phyloP scores from a whole-genome alignment of 2,113 vertebrate genomes.

The Zootoca vivipara region DNA sequence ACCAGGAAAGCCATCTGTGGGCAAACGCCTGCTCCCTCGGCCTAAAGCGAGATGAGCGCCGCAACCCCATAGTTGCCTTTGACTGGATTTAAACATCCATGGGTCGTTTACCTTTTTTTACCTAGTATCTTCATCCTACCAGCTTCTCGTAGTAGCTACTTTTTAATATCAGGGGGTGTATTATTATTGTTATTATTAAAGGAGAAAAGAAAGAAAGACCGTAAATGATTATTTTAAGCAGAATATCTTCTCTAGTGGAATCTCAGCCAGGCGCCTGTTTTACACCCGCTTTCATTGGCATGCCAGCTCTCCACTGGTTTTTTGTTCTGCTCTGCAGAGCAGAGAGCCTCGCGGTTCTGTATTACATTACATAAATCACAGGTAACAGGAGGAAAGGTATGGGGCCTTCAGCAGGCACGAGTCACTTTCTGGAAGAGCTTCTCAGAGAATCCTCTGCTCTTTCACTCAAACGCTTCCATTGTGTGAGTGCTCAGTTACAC shows the following conservation, averaged over 20 bases:
- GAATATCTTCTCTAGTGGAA: background rate
- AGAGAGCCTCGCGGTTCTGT: background rate
- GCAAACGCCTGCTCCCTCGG: no score
- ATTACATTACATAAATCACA: background rate
- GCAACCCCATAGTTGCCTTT: no score
- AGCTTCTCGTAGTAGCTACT: background rate
- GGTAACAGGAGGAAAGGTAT: background rate
- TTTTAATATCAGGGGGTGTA: no score
- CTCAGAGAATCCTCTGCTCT: slow-evolving; percentile 16
- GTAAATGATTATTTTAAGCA: background rate
- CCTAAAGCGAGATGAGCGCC: no score
- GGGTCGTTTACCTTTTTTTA: no score
- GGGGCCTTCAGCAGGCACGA: accelerated
- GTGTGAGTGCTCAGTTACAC: background rate
- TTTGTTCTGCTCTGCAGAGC: background rate
- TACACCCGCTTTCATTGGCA: accelerated
- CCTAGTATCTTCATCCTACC: background rate
- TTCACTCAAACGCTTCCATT: background rate
- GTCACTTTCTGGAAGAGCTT: background rate
- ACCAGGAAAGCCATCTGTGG: no score
- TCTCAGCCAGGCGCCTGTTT: accelerated
- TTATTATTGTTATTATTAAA: no score
- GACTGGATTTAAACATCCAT: no score
- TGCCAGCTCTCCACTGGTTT: background rate
- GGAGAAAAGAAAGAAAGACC: no score